These are phyloP conservation scores for Drosophila nebulosa DNA, from an alignment of 1,140 invertebrate genomes.

Conservation along the genomic window DNA sequence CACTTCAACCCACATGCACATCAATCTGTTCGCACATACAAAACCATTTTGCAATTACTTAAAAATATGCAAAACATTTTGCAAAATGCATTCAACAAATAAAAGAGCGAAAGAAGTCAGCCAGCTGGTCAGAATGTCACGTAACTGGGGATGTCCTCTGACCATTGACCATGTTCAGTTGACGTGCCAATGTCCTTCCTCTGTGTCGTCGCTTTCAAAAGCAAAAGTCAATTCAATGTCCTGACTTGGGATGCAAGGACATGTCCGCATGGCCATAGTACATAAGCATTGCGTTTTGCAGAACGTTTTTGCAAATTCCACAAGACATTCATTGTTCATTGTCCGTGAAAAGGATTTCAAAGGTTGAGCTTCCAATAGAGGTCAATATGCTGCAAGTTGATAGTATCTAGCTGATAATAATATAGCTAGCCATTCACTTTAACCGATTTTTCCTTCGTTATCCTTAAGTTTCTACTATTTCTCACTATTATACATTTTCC, in stretches of 20 bases:
- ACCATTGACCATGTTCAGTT: constrained; percentile 29
- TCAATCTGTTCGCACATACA: constrained; percentile 45
- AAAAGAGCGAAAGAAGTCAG: constrained; percentile 25
- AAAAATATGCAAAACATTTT: constrained; percentile 67
- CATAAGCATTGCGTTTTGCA: neutral
- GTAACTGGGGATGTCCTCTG: constrained; percentile 11
- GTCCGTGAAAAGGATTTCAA: neutral
- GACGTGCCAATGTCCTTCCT: constrained; percentile 39
- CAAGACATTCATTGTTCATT: neutral
- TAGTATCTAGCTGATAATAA: too few species aligned
- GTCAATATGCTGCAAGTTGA: too few species aligned
- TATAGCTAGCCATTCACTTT: too few species aligned
- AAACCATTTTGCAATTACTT: constrained; percentile 59
- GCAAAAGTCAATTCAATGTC: constrained; percentile 48
- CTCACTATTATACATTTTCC: too few species aligned
- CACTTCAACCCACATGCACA: neutral
- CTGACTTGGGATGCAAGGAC: constrained; percentile 38
- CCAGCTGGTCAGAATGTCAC: neutral
- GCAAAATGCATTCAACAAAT: constrained; percentile 61
- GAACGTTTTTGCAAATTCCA: neutral
- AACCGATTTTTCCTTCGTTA: too few species aligned
- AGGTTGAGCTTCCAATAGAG: neutral
- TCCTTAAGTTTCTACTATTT: too few species aligned
- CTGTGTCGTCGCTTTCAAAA: constrained; percentile 20
- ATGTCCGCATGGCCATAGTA: constrained; percentile 17